Base-by-base conservation (phyloP, 1,140 invertebrate genomes). In the Drosophila bifasciata region DNA sequence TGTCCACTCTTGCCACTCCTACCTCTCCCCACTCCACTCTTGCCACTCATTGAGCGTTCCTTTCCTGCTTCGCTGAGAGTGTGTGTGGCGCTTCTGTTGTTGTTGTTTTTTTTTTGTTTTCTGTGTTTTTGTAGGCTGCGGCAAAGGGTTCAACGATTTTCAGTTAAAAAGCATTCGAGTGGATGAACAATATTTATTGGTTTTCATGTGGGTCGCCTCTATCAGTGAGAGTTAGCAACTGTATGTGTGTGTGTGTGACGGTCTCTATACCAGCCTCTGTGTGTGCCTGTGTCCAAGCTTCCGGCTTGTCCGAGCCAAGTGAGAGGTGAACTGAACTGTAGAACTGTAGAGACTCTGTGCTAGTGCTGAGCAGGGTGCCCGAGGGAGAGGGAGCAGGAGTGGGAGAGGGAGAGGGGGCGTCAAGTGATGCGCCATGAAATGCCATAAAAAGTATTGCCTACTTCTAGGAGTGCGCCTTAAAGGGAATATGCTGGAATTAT, bases 141-240 rank as follows among this genome's bases (percentile, higher is more conserved):
- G 77, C 67, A 81, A 68, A 88, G 83, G 81, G 78, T 86, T 88
- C 81, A 86, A 86, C 78, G 81, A 52, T 88, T 86, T 86, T 78
- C 74, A 81, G 83, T 86, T 88, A 86, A 86, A 86, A 86, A 81
- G 53, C 78, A 86, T 74, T 86, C 78, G 84, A 86, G 81, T 83
- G 81, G 81, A 86, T 86, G 83, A 86, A 78, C 81, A 88, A 86
- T 86, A 86, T 86, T 86, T 86, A 86, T 86, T 86, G 81, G 78
- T 86, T 88, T 88, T 79, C 74, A 88, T 81, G 74, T 76, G 72
- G 48, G 69, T 60, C 76, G 75, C 61, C 69, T 58, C 49, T 56
- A 70, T 57, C 73, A 68, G 61, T 63, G 49, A 36, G 46, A 59
- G 40, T 64, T 15, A 23, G 32, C 58, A 55, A 61, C 49, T 25